phyloP scores from a whole-genome alignment of 1,140 invertebrate genomes.

The Cydia pomonella region DNA sequence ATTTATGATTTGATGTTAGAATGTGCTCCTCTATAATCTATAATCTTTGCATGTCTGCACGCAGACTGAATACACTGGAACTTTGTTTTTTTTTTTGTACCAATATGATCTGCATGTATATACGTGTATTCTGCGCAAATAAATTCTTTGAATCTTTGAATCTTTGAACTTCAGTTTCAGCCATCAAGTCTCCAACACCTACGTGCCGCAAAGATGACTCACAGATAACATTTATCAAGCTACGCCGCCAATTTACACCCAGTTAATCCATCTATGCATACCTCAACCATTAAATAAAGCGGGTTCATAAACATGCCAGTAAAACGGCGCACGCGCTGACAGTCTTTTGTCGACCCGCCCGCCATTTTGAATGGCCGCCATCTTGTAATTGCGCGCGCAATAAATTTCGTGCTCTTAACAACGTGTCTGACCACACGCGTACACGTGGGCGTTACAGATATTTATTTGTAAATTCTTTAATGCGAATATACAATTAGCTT shows the following conservation, averaged over 20 bases:
- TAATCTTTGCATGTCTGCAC: no score
- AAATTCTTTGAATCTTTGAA: no score
- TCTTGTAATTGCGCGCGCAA: constrained; percentile 56
- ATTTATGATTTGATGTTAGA: no score
- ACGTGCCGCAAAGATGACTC: background rate
- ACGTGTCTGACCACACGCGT: constrained; percentile 54
- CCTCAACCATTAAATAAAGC: constrained; percentile 40
- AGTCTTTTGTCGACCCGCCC: constrained; percentile 46
- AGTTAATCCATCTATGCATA: constrained; percentile 33
- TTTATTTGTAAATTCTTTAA: constrained; percentile 43
- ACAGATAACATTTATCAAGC: background rate
- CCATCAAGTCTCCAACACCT: background rate
- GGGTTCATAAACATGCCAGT: constrained; percentile 43
- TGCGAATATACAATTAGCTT: constrained; percentile 37
- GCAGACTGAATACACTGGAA: no score
- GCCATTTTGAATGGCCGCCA: constrained; percentile 54
- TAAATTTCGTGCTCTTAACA: constrained; percentile 61
- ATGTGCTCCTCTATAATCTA: no score
- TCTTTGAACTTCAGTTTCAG: background rate
- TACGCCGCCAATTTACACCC: background rate
- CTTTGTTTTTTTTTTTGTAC: no score
- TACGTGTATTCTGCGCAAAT: no score
- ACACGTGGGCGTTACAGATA: constrained; percentile 51
- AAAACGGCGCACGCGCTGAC: constrained; percentile 40
- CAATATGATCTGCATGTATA: no score